phyloP scores from a whole-genome alignment of 2,113 vertebrate species.

The Bothrops jararaca region DNA sequence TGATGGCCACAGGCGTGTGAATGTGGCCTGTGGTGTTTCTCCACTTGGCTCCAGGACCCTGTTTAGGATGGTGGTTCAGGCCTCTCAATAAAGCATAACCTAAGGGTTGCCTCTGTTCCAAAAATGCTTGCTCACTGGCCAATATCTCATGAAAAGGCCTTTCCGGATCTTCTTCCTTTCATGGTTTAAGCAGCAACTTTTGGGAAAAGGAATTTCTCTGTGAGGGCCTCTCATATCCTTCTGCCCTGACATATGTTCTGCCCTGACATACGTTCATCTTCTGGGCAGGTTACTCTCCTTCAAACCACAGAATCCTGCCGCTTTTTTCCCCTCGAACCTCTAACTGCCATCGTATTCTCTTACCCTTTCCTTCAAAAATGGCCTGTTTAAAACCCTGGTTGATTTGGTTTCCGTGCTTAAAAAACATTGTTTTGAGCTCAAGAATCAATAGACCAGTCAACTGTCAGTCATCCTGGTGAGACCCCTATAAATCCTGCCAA shows the following conservation, averaged over 20 bases:
- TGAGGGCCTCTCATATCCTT: not conserved
- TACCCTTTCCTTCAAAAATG: not conserved
- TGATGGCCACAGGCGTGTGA: not conserved
- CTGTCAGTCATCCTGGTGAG: not conserved
- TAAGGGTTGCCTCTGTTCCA: not conserved
- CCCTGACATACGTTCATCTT: not conserved
- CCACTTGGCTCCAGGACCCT: not conserved
- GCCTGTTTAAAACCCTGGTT: not conserved
- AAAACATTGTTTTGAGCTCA: not conserved
- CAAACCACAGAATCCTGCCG: not conserved
- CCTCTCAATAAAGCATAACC: not conserved
- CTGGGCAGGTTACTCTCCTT: not conserved
- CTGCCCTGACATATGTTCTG: not conserved
- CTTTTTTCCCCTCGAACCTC: not conserved
- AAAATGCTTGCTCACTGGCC: not conserved
- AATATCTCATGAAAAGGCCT: not conserved
- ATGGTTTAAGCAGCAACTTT: not conserved
- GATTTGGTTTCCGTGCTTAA: not conserved
- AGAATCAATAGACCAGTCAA: not conserved
- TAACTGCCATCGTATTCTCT: not conserved
- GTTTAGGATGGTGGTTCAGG: not conserved
- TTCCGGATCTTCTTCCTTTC: not conserved
- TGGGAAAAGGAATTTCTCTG: not conserved
- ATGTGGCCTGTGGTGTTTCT: not conserved
- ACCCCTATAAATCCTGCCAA: not conserved